Conservation (phyloP, 2,113 vertebrate species). For the Microcebus ravelobensis region DNA sequence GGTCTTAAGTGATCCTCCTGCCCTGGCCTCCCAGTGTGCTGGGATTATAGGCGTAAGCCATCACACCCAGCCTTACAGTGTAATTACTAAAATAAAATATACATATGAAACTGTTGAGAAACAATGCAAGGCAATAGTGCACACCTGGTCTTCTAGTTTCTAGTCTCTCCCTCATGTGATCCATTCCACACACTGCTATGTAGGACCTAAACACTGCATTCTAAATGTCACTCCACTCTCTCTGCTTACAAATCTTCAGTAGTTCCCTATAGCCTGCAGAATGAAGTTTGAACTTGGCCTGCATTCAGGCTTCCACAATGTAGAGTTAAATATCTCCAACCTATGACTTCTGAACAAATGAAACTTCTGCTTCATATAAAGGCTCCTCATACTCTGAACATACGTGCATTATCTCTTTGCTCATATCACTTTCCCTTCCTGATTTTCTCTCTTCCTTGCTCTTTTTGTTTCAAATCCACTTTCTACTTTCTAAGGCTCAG, state of each 20-base stretch:
- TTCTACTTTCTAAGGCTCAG: neutral
- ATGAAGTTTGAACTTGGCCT: neutral
- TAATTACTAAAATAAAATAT: neutral
- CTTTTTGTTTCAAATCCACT: neutral
- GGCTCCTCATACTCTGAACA: neutral
- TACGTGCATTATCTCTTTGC: neutral
- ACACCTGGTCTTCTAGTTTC: neutral
- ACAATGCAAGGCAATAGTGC: neutral
- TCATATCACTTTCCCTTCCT: neutral
- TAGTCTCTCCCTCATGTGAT: slow-evolving; percentile 5
- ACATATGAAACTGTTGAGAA: neutral
- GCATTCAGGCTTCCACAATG: neutral
- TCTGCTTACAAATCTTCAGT: slow-evolving; percentile 5
- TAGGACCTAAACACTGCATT: neutral
- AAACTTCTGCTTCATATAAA: neutral
- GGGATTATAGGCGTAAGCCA: too few species aligned
- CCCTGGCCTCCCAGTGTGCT: too few species aligned
- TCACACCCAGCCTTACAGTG: neutral
- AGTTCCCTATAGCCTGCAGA: neutral
- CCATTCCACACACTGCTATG: neutral
- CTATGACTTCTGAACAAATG: neutral
- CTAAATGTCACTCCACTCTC: neutral
- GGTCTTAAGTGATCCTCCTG: too few species aligned
- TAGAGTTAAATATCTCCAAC: neutral
- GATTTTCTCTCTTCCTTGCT: neutral